Conservation (phyloP, 2,797 vertebrate genomes). For the Anolis apletophallus region DNA sequence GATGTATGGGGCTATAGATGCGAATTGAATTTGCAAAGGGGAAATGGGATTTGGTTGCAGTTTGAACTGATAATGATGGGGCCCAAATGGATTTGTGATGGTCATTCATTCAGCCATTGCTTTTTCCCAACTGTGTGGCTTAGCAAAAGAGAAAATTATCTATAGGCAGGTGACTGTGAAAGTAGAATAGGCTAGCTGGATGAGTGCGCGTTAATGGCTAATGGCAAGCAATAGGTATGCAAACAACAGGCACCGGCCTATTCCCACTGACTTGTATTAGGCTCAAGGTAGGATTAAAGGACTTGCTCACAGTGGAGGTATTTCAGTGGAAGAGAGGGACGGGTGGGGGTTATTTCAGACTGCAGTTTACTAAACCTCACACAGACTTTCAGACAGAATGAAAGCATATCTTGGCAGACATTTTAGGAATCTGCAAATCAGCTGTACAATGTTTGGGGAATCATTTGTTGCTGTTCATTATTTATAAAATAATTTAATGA, state of each 20-base stretch:
- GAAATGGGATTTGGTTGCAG: conserved; percentile 89
- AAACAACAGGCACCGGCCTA: conserved; percentile 49
- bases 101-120: conserved; percentile 79
- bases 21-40: conserved; percentile 85
- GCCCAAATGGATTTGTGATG: conserved; percentile 87
- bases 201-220: conserved; percentile 59
- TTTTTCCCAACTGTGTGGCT: conserved; percentile 70
- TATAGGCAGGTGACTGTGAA: conserved; percentile 76
- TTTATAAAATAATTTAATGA: background rate
- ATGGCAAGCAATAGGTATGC: conserved; percentile 58
- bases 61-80: conserved; percentile 85
- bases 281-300: conserved; percentile 33
- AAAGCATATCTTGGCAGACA: background rate
- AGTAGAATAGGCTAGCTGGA: conserved; percentile 53
- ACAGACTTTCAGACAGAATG: conserved; percentile 22
- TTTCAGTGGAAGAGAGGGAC: background rate
- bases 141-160: conserved; percentile 72
- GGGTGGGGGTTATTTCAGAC: background rate
- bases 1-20: conserved; percentile 82
- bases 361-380: conserved; percentile 21
- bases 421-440: conserved; percentile 38
- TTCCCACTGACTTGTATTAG: conserved; percentile 42
- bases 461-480: conserved; percentile 25
- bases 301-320: conserved; percentile 31
- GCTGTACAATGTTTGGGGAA: background rate